These are phyloP conservation scores for Phalacrocorax pelagicus DNA, from an alignment of 2,113 vertebrate species.

Conservation along the genomic window DNA sequence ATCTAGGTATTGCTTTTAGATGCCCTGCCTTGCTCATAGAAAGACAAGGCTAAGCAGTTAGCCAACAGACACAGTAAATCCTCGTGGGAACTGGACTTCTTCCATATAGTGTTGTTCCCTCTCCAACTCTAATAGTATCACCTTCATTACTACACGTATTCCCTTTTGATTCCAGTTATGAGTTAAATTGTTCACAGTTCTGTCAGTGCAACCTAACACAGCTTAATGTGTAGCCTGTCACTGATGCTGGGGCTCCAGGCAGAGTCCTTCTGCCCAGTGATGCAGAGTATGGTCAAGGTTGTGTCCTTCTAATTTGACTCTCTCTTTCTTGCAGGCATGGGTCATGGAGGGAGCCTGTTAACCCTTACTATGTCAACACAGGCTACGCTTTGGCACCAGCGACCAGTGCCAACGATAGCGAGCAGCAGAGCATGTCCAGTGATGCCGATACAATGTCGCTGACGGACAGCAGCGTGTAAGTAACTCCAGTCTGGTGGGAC, in stretches of 20 bases:
- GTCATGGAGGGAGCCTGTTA: conserved; percentile 88
- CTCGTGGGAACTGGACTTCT: neutral
- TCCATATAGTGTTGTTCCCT: neutral
- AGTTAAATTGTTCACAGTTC: neutral
- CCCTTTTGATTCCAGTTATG: neutral
- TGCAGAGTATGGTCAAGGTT: neutral
- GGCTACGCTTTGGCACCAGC: conserved; percentile 93
- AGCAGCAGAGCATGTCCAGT: conserved; percentile 99
- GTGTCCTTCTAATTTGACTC: neutral
- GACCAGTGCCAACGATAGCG: conserved; percentile 97
- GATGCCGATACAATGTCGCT: conserved; percentile 95
- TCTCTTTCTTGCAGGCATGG: conserved; percentile 72
- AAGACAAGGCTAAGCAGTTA: neutral
- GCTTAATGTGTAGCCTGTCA: neutral
- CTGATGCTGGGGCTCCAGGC: neutral
- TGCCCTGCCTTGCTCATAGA: neutral
- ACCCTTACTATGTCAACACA: conserved; percentile 94
- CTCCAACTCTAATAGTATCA: neutral
- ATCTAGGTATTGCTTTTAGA: neutral
- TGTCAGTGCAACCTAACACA: neutral
- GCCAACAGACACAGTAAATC: neutral
- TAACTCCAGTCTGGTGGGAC: neutral
- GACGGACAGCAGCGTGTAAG: conserved; percentile 93
- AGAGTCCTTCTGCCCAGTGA: neutral
- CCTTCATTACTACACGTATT: neutral